These are phyloP conservation scores for Drosophila seclusa DNA, from an alignment of 2,888 invertebrate genomes.

Conservation along the genomic window DNA sequence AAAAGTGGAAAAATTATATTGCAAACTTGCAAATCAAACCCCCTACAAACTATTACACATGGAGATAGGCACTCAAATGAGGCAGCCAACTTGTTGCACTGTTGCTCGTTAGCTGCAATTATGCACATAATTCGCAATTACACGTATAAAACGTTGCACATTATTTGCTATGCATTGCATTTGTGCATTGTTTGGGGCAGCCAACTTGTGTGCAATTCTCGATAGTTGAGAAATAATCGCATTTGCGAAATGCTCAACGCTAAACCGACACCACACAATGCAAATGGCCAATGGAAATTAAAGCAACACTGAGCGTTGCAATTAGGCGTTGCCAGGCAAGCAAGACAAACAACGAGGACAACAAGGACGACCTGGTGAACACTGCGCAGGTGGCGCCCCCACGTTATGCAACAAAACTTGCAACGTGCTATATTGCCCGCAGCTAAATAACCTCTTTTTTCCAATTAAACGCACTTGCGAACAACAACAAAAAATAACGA, in stretches of 20 bases:
- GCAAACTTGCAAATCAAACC: not conserved
- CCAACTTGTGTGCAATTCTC: slow-evolving; percentile 27
- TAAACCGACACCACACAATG: not conserved
- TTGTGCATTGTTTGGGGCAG: slow-evolving; percentile 5
- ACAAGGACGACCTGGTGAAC: slow-evolving; percentile 11
- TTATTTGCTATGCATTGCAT: not conserved
- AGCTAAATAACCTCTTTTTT: slow-evolving; percentile 2
- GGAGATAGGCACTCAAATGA: not conserved
- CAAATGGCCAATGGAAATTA: slow-evolving; percentile 7
- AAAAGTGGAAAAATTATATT: too few relatives aligned
- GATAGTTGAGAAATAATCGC: slow-evolving; percentile 50
- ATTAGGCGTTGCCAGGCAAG: slow-evolving; percentile 53
- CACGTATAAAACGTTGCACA: slow-evolving; percentile 19
- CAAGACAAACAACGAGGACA: slow-evolving; percentile 15
- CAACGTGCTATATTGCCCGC: slow-evolving; percentile 1
- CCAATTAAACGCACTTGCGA: slow-evolving; percentile 78
- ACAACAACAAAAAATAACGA: slow-evolving; percentile 33
- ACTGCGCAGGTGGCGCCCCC: slow-evolving; percentile 8
- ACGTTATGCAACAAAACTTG: slow-evolving; percentile 67
- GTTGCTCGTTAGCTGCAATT: not conserved
- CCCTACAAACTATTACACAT: not conserved
- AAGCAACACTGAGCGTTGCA: slow-evolving; percentile 56
- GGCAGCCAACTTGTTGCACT: slow-evolving; percentile 25
- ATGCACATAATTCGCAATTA: slow-evolving; percentile 23
- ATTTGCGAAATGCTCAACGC: slow-evolving; percentile 15